A percentile compares a stretch with the other conserved stretches of the same genome.
Conservation (phyloP, 2,113 vertebrate species). For the Phyllostomus hastatus region DNA sequence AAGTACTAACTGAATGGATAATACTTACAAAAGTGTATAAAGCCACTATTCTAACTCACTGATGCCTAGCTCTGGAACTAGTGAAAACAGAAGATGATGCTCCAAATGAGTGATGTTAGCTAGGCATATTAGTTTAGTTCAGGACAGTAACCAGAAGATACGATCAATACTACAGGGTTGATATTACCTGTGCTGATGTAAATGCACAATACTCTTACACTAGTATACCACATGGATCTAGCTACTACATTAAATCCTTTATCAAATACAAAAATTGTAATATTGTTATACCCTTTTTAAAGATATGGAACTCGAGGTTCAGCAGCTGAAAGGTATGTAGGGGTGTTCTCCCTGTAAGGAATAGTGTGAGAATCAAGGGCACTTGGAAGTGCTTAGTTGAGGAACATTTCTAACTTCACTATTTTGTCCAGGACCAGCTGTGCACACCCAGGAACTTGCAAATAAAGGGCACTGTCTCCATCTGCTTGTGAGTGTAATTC, state of each 20-base stretch:
- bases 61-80: not conserved
- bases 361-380: not conserved
- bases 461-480: constrained; percentile 23
- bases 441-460: not conserved
- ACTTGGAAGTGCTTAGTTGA: not conserved
- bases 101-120: not conserved
- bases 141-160: not conserved
- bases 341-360: not conserved
- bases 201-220: not conserved
- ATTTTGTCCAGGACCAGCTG: not conserved
- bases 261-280: not conserved
- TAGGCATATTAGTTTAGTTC: not conserved
- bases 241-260: not conserved
- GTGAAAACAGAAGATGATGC: not conserved
- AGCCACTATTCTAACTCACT: not conserved
- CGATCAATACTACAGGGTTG: not conserved
- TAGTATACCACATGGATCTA: not conserved
- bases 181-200: not conserved
- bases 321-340: not conserved
- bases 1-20: not conserved
- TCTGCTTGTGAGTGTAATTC: constrained; percentile 1
- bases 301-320: not conserved
- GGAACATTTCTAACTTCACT: not conserved
- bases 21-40: not conserved
- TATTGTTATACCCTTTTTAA: not conserved